A percentile compares a stretch with the other conserved stretches of the same genome.
These are phyloP conservation scores for Sturnus vulgaris DNA, from an alignment of 2,113 vertebrate species.

Conservation along the genomic window DNA sequence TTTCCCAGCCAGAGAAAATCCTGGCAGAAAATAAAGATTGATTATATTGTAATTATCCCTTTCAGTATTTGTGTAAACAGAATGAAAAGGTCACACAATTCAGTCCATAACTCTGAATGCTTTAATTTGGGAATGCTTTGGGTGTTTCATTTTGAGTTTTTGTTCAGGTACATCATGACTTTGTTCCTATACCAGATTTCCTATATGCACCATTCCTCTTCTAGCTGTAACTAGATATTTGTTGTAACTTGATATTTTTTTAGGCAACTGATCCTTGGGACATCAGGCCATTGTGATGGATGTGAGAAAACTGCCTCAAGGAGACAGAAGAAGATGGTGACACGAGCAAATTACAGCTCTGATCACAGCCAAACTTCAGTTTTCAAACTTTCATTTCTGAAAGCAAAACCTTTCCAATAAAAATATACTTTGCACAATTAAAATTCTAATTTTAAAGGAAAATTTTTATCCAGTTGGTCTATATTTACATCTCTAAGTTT, in stretches of 20 bases:
- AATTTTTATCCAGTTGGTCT: not conserved
- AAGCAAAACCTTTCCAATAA: not conserved
- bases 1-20: not conserved
- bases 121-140: not conserved
- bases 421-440: not conserved
- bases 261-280: not conserved
- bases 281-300: not conserved
- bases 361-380: not conserved
- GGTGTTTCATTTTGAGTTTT: not conserved
- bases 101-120: fast-evolving
- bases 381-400: not conserved
- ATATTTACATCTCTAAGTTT: not conserved
- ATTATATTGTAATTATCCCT: not conserved
- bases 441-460: not conserved
- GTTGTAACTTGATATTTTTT: not conserved
- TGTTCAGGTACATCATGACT: not conserved
- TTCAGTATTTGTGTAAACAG: not conserved
- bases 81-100: not conserved
- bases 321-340: not conserved
- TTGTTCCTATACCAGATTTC: not conserved
- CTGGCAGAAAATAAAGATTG: not conserved
- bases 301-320: not conserved
- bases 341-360: not conserved
- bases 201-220: fast-evolving
- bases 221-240: not conserved